A percentile compares a stretch with the other conserved stretches of the same genome.
Conservation (phyloP, 2,113 vertebrate genomes). For the Apteryx owenii region DNA sequence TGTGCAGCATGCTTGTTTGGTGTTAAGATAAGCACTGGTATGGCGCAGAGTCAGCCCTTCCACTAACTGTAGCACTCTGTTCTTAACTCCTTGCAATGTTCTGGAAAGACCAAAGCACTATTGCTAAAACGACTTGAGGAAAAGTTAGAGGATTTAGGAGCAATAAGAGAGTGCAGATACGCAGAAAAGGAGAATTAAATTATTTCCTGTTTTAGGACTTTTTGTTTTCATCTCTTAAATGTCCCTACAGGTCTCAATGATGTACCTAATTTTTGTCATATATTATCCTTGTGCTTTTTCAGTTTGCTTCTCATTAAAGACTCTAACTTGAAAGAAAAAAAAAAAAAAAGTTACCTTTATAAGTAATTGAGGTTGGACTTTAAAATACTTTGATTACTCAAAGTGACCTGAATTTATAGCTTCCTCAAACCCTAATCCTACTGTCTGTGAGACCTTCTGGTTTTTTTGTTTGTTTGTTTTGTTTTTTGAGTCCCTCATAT, state of each 20-base stretch:
- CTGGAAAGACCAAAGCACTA: neutral
- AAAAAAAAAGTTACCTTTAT: neutral
- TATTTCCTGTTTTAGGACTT: neutral
- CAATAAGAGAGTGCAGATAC: neutral
- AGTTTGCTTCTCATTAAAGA: conserved; percentile 8
- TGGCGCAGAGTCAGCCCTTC: neutral
- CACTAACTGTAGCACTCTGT: too few species aligned
- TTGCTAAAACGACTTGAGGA: neutral
- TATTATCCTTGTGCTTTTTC: neutral
- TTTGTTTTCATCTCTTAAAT: conserved; percentile 16
- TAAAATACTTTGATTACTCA: conserved; percentile 13
- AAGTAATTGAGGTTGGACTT: neutral
- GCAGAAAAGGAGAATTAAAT: neutral
- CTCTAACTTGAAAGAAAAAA: neutral
- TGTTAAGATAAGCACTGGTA: neutral
- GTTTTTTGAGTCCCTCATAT: neutral
- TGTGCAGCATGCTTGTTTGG: rapidly evolving
- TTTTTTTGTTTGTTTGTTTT: too few species aligned
- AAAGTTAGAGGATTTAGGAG: neutral
- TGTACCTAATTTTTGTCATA: neutral
- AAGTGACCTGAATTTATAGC: neutral
- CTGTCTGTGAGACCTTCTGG: neutral
- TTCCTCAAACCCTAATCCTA: neutral
- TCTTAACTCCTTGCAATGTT: neutral
- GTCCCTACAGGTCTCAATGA: neutral